A percentile compares a stretch with the other conserved stretches of the same genome.
These are phyloP conservation scores for Phorcus lineatus DNA, from an alignment of 2,888 invertebrate genomes.

Conservation along the genomic window DNA sequence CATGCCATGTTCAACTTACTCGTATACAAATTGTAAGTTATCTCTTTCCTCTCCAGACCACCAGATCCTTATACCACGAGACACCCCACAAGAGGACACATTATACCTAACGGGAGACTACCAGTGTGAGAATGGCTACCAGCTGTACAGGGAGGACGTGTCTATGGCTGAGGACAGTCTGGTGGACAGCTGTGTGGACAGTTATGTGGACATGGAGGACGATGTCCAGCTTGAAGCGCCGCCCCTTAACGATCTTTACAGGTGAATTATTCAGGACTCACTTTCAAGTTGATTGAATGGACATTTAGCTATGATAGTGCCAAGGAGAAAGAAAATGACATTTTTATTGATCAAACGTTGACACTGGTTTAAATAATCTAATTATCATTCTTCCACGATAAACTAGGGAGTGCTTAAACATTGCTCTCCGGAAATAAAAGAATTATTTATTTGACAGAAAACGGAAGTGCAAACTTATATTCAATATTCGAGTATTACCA, in stretches of 20 bases:
- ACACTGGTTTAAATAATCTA: no score
- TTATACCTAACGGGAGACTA: slow-evolving; percentile 20
- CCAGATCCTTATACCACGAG: slow-evolving; percentile 27
- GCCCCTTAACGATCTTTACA: slow-evolving; percentile 54
- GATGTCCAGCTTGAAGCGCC: slow-evolving; percentile 36
- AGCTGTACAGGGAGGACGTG: neutral
- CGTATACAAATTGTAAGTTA: no score
- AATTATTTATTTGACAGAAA: no score
- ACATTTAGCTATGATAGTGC: neutral
- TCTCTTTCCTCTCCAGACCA: slow-evolving; percentile 18
- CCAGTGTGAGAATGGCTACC: neutral
- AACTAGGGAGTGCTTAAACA: no score
- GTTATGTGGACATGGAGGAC: slow-evolving; percentile 23
- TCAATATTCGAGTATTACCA: no score
- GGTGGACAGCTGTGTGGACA: slow-evolving; percentile 27
- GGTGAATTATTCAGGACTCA: slow-evolving; percentile 62
- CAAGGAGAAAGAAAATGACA: no score
- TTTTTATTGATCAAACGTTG: no score
- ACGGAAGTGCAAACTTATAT: no score
- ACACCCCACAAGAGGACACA: slow-evolving; percentile 6
- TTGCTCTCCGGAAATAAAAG: no score
- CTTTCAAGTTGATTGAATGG: slow-evolving; percentile 51
- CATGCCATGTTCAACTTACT: no score
- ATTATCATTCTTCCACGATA: no score
- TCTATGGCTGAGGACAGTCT: neutral